phyloP scores from a whole-genome alignment of 2,113 vertebrate species.

The Tragelaphus imberbis region DNA sequence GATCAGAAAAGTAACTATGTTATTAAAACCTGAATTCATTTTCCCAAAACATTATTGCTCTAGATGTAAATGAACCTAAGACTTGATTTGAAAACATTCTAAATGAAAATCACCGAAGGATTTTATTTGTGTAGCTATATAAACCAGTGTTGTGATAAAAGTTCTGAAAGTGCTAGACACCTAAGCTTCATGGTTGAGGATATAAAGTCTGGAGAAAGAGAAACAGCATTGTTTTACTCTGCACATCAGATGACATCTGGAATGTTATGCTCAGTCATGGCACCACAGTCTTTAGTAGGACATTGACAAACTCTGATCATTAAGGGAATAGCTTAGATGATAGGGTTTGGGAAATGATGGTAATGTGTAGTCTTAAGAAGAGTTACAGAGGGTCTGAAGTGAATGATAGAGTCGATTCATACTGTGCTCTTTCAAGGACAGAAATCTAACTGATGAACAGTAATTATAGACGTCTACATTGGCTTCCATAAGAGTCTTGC shows the following conservation, averaged over 20 bases:
- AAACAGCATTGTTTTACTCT: neutral
- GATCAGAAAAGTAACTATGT: neutral
- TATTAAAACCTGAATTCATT: neutral
- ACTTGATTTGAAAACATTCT: neutral
- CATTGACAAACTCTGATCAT: neutral
- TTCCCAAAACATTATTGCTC: neutral
- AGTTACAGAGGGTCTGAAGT: neutral
- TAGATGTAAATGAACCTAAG: neutral
- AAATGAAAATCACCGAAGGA: neutral
- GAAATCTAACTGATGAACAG: neutral
- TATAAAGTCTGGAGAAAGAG: neutral
- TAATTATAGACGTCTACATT: neutral
- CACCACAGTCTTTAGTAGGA: neutral
- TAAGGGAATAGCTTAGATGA: neutral
- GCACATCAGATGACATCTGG: neutral
- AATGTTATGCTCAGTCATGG: neutral
- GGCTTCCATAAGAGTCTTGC: neutral
- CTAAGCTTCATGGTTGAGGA: neutral
- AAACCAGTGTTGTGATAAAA: neutral
- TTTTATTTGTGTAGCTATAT: neutral
- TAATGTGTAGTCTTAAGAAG: neutral
- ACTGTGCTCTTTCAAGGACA: neutral
- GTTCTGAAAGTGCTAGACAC: neutral
- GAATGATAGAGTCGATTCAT: neutral
- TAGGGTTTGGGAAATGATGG: conserved; percentile 1